phyloP scores from a whole-genome alignment of 2,113 vertebrate genomes.

The Lamprotornis superbus region DNA sequence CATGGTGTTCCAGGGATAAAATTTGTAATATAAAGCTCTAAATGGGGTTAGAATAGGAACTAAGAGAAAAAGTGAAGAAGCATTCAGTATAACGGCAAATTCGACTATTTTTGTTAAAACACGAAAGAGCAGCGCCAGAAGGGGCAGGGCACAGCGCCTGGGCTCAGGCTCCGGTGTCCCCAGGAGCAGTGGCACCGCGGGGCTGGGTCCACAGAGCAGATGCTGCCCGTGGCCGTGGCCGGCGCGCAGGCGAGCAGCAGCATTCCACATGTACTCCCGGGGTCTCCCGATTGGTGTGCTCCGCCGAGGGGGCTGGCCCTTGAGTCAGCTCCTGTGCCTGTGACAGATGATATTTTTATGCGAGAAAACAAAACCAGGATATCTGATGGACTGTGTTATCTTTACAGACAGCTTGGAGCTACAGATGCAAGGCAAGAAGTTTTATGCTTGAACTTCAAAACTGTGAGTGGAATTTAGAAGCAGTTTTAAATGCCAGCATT shows the following conservation, averaged over 20 bases:
- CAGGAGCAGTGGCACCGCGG: not conserved
- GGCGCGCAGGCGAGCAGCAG: not conserved
- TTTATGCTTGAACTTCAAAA: constrained; percentile 61
- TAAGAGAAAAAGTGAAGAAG: not conserved
- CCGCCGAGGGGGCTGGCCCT: constrained; percentile 51
- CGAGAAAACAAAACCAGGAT: constrained; percentile 61
- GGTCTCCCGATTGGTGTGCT: constrained; percentile 60
- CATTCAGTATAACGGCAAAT: not conserved
- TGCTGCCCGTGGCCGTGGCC: constrained; percentile 18
- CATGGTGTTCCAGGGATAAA: not conserved
- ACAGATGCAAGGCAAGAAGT: constrained; percentile 57
- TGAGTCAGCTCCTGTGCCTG: constrained; percentile 25
- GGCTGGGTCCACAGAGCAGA: not conserved
- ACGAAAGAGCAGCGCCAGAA: not conserved
- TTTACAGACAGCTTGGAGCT: constrained; percentile 57
- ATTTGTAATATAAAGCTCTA: not conserved
- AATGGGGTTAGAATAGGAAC: not conserved
- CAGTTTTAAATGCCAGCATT: constrained; percentile 1
- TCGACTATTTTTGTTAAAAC: not conserved
- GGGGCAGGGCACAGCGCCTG: not conserved
- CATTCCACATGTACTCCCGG: constrained; percentile 51
- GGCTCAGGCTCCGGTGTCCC: not conserved
- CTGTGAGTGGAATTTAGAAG: constrained; percentile 57
- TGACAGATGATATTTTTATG: constrained; percentile 62
- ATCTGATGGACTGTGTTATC: constrained; percentile 53